Conservation (phyloP, 1,140 invertebrate genomes). For the Leptestheria dahalacensis region DNA sequence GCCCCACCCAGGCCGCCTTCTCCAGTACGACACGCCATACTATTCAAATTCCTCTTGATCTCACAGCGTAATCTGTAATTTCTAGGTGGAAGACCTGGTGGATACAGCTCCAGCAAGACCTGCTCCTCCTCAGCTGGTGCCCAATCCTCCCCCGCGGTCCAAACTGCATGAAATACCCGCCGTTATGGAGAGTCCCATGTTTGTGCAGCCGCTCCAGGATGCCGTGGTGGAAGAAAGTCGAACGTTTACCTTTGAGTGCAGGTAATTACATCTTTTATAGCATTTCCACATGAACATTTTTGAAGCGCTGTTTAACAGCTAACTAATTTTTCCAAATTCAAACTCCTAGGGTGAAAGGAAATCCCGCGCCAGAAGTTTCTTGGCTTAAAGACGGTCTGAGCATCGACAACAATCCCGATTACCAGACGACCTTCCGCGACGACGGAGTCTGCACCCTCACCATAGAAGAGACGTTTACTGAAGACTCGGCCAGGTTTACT, state of each 20-base stretch:
- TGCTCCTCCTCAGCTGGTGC: conserved; percentile 23
- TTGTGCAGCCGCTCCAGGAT: conserved; percentile 46
- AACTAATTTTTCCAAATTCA: too few relatives aligned
- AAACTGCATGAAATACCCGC: conserved; percentile 27
- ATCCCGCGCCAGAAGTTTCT: conserved; percentile 34
- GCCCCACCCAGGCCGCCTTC: conserved; percentile 1
- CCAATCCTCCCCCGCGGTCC: conserved; percentile 22
- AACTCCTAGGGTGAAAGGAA: conserved; percentile 14
- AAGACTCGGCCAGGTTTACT: conserved; percentile 63
- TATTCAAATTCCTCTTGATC: not conserved
- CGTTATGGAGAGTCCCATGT: conserved; percentile 35
- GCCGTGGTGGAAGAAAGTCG: conserved; percentile 56
- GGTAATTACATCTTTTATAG: conserved; percentile 29
- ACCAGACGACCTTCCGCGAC: conserved; percentile 38
- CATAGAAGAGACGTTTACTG: conserved; percentile 64
- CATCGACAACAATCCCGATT: conserved; percentile 48
- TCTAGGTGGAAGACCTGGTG: conserved; percentile 11
- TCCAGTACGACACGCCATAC: not conserved
- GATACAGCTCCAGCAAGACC: conserved; percentile 20
- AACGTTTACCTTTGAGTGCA: conserved; percentile 46
- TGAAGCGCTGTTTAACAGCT: too few relatives aligned
- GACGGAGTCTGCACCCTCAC: conserved; percentile 43
- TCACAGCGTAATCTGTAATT: not conserved
- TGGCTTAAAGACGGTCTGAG: conserved; percentile 59
- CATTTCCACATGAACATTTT: conserved; percentile 19